Conservation (phyloP, 1,140 invertebrate genomes). For the Chelonus insularis region DNA sequence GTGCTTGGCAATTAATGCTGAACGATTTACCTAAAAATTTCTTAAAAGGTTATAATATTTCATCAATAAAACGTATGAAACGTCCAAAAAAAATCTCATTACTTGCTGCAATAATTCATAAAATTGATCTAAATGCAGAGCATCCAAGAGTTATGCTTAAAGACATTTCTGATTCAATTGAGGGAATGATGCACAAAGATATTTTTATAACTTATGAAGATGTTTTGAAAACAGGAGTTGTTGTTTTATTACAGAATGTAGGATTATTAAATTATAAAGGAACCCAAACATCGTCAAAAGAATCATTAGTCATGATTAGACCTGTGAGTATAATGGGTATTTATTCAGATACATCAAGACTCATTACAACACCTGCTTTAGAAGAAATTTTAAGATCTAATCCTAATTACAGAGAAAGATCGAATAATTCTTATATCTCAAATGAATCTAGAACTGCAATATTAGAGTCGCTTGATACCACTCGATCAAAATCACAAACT, state of each 20-base stretch:
- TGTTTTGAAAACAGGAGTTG: conserved; percentile 44
- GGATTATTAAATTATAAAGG: conserved; percentile 30
- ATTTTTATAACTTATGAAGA: conserved; percentile 48
- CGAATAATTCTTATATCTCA: no score
- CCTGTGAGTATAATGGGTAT: conserved; percentile 44
- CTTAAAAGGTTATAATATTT: conserved; percentile 45
- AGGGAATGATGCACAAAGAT: conserved; percentile 48
- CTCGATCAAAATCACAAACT: no score
- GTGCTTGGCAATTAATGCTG: conserved; percentile 52
- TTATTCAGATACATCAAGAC: conserved; percentile 42
- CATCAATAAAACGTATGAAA: conserved; percentile 40
- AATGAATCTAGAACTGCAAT: no score
- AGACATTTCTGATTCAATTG: conserved; percentile 49
- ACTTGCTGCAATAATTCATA: conserved; percentile 48
- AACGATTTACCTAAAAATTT: conserved; percentile 47
- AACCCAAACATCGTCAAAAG: conserved; percentile 33
- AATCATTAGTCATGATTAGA: conserved; percentile 45
- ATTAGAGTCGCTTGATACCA: no score
- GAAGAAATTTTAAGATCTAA: conserved; percentile 22
- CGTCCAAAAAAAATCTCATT: conserved; percentile 41
- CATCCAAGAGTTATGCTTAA: conserved; percentile 51
- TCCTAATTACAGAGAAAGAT: no score
- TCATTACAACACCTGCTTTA: conserved; percentile 31
- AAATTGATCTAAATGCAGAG: conserved; percentile 44
- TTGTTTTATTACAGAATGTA: conserved; percentile 46